A percentile compares a stretch with the other conserved stretches of the same genome.
phyloP scores from a whole-genome alignment of 1,140 invertebrate species.

The Atta cephalotes region DNA sequence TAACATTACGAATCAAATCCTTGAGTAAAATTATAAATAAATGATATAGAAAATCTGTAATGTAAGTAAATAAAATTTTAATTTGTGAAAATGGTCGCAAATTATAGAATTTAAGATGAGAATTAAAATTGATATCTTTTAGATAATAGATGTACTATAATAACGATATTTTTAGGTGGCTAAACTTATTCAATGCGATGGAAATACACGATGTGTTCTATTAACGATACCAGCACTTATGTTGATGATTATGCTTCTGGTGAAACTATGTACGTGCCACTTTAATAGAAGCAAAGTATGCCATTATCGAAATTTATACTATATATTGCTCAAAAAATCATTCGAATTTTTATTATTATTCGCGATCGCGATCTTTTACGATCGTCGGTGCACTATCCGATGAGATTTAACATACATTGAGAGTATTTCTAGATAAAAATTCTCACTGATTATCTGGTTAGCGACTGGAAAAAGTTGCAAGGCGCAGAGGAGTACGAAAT shows the following conservation, averaged over 20 bases:
- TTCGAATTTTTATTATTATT: not conserved
- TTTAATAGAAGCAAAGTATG: not conserved
- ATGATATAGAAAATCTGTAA: too few species aligned
- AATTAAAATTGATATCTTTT: too few species aligned
- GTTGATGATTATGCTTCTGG: not conserved
- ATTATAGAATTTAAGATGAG: too few species aligned
- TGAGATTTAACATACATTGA: not conserved
- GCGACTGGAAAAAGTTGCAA: not conserved
- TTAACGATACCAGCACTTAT: not conserved
- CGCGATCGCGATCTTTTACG: not conserved
- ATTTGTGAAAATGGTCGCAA: too few species aligned
- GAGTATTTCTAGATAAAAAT: constrained; percentile 8
- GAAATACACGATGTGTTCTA: not conserved
- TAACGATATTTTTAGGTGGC: not conserved
- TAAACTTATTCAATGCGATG: not conserved
- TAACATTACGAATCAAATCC: too few species aligned
- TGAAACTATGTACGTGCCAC: not conserved
- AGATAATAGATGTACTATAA: too few species aligned
- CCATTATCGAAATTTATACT: not conserved
- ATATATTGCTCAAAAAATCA: not conserved
- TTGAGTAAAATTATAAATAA: too few species aligned
- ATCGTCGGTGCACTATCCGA: not conserved
- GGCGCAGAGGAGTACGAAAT: constrained; percentile 12
- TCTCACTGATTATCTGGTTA: not conserved
- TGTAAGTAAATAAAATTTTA: too few species aligned